Percentiles rank a stretch among this genome's conserved stretches.
Evolutionary conservation across 1,140 invertebrate genomes (phyloP).

Genomic region (Platorchestia sp.): DNA sequence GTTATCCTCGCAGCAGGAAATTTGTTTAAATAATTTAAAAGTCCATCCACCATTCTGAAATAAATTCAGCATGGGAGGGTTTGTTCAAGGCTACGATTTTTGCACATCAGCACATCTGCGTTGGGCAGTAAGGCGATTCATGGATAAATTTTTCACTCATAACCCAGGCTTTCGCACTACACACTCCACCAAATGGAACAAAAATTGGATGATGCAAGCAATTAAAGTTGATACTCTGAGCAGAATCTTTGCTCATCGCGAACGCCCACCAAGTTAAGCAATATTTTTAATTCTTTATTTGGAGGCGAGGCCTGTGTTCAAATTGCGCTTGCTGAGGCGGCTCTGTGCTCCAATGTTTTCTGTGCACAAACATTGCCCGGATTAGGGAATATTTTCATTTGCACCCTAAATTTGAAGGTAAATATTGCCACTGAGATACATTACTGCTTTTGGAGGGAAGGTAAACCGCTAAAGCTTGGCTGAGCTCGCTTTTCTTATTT

Average conservation of each 20-base stretch:
- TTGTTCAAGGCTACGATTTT: not conserved
- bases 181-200: not conserved
- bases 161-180: not conserved
- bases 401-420: constrained; percentile 7
- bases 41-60: not conserved
- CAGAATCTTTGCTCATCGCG: not conserved
- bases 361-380: not conserved
- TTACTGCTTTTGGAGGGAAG: not conserved
- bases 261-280: not conserved
- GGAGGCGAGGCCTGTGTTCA: not conserved
- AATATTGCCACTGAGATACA: not conserved
- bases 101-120: not conserved
- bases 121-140: not conserved
- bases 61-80: not conserved
- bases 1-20: not conserved
- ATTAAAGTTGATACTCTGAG: not conserved
- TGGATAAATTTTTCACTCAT: not conserved
- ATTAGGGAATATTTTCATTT: not conserved
- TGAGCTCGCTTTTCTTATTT: not conserved
- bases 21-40: not conserved
- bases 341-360: not conserved
- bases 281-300: constrained; percentile 12
- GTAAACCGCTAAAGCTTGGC: not conserved
- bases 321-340: not conserved
- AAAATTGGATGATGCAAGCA: not conserved